Conservation (phyloP, 1,140 invertebrate species). For the Atopsyche davidsoni region DNA sequence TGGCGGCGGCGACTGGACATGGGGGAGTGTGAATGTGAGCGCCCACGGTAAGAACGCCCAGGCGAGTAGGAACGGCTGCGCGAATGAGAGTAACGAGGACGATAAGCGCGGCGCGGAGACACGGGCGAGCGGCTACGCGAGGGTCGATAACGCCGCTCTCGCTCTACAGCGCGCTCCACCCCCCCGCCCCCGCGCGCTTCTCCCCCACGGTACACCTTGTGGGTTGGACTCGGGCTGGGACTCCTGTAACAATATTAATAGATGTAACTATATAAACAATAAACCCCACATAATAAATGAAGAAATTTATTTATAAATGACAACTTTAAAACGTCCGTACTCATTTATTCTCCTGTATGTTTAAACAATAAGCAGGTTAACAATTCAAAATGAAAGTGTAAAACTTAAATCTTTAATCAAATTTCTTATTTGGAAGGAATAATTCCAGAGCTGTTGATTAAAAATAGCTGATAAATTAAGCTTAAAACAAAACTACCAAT, state of each 20-base stretch:
- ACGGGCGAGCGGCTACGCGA: slow-evolving; percentile 18
- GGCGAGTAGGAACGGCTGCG: slow-evolving; percentile 45
- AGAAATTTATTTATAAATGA: background rate
- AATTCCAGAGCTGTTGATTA: too few relatives aligned
- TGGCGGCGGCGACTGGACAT: slow-evolving; percentile 46
- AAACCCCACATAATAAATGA: background rate
- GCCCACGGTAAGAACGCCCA: slow-evolving; percentile 41
- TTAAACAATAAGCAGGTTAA: too few relatives aligned
- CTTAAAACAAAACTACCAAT: too few relatives aligned
- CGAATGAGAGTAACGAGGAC: slow-evolving; percentile 38
- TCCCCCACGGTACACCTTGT: slow-evolving; percentile 9
- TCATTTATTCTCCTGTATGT: too few relatives aligned
- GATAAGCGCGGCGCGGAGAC: slow-evolving; percentile 30
- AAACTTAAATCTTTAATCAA: too few relatives aligned
- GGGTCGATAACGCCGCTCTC: slow-evolving; percentile 10
- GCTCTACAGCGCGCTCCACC: slow-evolving; percentile 6
- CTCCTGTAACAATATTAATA: slow-evolving; percentile 9
- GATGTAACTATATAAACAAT: background rate
- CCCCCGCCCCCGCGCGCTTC: slow-evolving; percentile 2
- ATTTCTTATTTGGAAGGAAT: too few relatives aligned
- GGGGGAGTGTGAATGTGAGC: slow-evolving; percentile 42
- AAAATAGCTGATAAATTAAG: too few relatives aligned
- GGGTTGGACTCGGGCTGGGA: slow-evolving; percentile 8
- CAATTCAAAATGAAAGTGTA: too few relatives aligned
- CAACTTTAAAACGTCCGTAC: slow-evolving; percentile 2